These are phyloP conservation scores for Nomada goodeniana DNA, from an alignment of 2,888 invertebrate species.

Conservation along the genomic window DNA sequence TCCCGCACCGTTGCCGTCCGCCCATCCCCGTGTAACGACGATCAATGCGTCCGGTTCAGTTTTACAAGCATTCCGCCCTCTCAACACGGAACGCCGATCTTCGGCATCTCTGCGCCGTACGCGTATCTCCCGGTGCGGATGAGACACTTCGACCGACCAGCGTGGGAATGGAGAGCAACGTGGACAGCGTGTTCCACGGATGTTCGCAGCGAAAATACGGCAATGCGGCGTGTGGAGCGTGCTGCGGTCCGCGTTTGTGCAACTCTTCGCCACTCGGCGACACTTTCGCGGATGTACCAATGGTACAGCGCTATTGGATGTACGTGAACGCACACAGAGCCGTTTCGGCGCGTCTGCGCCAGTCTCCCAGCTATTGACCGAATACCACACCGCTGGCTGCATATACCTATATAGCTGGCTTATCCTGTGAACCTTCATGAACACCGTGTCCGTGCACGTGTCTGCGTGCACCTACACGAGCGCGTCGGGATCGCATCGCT, in stretches of 20 bases:
- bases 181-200: constrained; percentile 1
- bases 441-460: background rate
- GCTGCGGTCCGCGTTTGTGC: constrained; percentile 70
- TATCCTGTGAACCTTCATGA: background rate
- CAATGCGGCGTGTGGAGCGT: constrained; percentile 77
- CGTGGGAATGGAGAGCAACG: background rate
- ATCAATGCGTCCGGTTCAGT: background rate
- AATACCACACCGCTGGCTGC: constrained; percentile 68
- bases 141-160: background rate
- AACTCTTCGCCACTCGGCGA: constrained; percentile 63
- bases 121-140: background rate
- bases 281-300: constrained; percentile 65
- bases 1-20: background rate
- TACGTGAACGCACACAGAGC: constrained; percentile 60
- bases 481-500: constrained; percentile 22
- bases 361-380: constrained; percentile 82
- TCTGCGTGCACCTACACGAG: background rate
- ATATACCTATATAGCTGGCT: constrained; percentile 12
- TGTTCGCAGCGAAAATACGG: constrained; percentile 68
- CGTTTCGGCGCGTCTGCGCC: constrained; percentile 80
- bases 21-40: background rate
- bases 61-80: background rate
- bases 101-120: background rate
- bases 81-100: constrained; percentile 3
- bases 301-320: constrained; percentile 54